Evolutionary conservation across 2,113 vertebrate species (phyloP).

Genomic region (Rhynchopsitta pachyrhyncha): DNA sequence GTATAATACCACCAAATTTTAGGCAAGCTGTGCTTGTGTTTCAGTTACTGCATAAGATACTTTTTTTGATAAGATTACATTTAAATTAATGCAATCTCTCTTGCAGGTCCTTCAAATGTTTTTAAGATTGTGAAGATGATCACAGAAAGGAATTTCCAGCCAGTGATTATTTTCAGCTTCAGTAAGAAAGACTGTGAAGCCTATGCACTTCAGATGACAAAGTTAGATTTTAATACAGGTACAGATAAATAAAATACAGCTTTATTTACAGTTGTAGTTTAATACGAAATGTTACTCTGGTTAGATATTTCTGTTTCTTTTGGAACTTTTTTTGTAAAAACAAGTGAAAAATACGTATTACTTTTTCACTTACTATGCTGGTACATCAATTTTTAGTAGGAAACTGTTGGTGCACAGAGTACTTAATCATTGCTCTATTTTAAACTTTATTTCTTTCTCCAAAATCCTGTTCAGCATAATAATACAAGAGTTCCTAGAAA

Average conservation of each 20-base stretch:
- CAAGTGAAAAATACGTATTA: accelerated
- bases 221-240: constrained; percentile 97
- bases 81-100: neutral
- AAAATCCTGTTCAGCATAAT: neutral
- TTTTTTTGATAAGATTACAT: neutral
- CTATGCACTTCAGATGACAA: constrained; percentile 95
- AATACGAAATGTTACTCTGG: neutral
- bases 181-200: constrained; percentile 99
- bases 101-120: constrained; percentile 92
- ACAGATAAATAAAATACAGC: neutral
- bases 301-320: neutral
- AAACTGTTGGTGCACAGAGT: neutral
- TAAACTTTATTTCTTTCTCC: neutral
- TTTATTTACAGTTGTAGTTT: neutral
- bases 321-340: neutral
- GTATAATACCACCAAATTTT: neutral
- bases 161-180: constrained; percentile 99
- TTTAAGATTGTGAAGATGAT: constrained; percentile 99
- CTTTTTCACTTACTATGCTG: neutral
- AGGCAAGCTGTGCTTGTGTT: neutral
- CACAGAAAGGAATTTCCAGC: constrained; percentile 99
- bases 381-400: neutral
- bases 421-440: neutral
- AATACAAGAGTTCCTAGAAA: neutral
- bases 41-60: neutral